Evolutionary conservation across 2,797 vertebrate species (phyloP), one percentile per base, ranked within the genome.

Genomic region (Galagoides demidoff): DNA sequence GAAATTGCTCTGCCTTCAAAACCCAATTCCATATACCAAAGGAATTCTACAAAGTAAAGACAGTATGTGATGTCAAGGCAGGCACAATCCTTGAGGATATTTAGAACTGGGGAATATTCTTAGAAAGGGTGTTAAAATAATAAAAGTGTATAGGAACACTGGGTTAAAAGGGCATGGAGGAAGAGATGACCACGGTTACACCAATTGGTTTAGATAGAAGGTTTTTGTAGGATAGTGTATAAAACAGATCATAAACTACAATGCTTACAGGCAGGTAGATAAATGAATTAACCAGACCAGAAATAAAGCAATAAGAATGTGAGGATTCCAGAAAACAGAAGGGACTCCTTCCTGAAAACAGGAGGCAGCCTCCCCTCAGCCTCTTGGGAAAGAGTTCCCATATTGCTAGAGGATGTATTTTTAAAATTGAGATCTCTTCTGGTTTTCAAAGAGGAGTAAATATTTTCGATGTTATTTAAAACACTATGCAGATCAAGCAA

Each of bases 381-480:
- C 55, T 11, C 12, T 31, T 8, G 14, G 39, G 34, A 63, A 55
- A 59, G 23, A 22, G 25, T 57, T 66, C 29, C 8, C 14, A 39
- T 39, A 34, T 39, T 79, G 52, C 9, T 82, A 68, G 31, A 73
- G 22, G 4, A 31, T 29, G 16, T 34, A 19, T 39, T 76, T 64
- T 66, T 20, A n/a, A 61, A 61, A 57, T 14, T 20, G 27, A 73
- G 31, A 39, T 34, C 0, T 82, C 5, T 59, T 81, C 64, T 87
- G 37, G 64, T 86, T 79, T 92, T 73, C 73, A 89, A 68, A n/a
- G 49, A 73, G 37, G 23, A 20, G 16, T 34, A 37, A 59, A 1
- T 23, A 22, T 13, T 95, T 93, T 83, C 29, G 78, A n/a, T 20
- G 55, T 70, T 93, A 66, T 66, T 17, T 31, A 61, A 85, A 96